phyloP scores from a whole-genome alignment of 30 jellyfish, hydroid and myxozoan genomes.

The Pelagia noctiluca region DNA sequence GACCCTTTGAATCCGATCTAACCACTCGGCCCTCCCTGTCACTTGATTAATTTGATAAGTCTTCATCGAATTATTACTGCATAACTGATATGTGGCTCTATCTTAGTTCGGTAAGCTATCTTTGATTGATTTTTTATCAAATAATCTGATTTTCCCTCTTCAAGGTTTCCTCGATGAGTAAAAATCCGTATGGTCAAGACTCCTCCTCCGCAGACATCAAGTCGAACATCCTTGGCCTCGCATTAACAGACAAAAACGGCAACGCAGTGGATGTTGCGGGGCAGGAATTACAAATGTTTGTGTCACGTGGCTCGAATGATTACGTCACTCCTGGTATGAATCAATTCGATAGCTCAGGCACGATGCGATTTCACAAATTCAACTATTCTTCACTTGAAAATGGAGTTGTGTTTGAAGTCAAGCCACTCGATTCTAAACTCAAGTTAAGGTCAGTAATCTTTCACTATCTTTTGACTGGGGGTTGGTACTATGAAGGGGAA shows the following conservation, averaged over 20 bases:
- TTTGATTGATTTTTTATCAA: no score
- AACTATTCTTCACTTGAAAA: conserved; percentile 71
- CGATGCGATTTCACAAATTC: conserved; percentile 80
- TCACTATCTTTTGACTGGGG: neutral
- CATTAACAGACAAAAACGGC: conserved; percentile 83
- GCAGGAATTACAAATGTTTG: conserved; percentile 88
- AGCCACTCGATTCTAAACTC: conserved; percentile 78
- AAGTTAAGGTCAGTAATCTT: conserved; percentile 28
- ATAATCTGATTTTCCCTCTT: no score
- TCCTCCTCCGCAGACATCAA: conserved; percentile 75
- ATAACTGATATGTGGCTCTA: no score
- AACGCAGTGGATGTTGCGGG: conserved; percentile 88
- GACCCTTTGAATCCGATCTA: no score
- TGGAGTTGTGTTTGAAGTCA: conserved; percentile 80
- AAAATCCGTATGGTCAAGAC: conserved; percentile 82
- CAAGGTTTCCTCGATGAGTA: conserved; percentile 79
- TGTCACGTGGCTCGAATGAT: conserved; percentile 64
- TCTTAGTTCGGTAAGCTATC: no score
- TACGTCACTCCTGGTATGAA: conserved; percentile 71
- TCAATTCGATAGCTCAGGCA: conserved; percentile 40
- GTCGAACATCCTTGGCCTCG: conserved; percentile 88
- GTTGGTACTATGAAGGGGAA: no score
- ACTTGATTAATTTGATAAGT: no score
- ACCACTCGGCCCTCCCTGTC: no score
- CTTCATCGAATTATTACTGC: no score